Percentiles rank a stretch among this genome's conserved stretches.
phyloP scores from a whole-genome alignment of 2,797 vertebrate genomes.

The Silurus aristotelis region DNA sequence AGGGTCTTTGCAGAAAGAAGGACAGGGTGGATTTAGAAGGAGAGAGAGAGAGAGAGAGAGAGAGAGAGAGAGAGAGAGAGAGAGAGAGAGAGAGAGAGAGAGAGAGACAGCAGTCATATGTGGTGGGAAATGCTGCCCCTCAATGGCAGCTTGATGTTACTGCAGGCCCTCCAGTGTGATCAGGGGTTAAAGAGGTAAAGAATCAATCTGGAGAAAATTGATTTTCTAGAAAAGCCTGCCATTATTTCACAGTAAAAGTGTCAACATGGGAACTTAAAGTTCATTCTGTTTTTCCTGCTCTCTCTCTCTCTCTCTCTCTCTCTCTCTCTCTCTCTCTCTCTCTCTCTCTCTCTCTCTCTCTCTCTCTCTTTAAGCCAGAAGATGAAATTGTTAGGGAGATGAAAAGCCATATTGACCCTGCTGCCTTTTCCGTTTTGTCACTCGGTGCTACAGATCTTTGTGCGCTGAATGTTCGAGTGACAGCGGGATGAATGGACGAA shows the following conservation, averaged over 20 bases:
- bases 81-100: too few relatives aligned
- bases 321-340: neutral
- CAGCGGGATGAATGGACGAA: conserved; percentile 26
- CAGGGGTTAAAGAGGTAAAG: neutral
- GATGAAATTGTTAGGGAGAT: conserved; percentile 48
- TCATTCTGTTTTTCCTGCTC: conserved; percentile 3
- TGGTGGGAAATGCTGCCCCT: conserved; percentile 61
- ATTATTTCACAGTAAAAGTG: conserved; percentile 18
- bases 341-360: neutral
- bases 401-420: conserved; percentile 42
- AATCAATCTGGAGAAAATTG: conserved; percentile 17
- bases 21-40: too few relatives aligned
- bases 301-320: neutral
- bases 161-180: conserved; percentile 39
- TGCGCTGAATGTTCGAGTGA: conserved; percentile 19
- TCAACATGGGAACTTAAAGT: neutral
- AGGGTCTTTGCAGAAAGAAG: neutral
- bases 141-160: conserved; percentile 54
- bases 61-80: too few relatives aligned
- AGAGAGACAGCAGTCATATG: conserved; percentile 43
- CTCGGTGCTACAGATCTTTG: conserved; percentile 34
- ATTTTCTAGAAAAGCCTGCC: conserved; percentile 7
- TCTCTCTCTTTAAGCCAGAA: neutral
- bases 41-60: too few relatives aligned
- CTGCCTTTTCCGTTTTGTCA: conserved; percentile 37